Evolutionary conservation across 2,113 vertebrate species (phyloP).

Genomic region (Baryphthengus martii): DNA sequence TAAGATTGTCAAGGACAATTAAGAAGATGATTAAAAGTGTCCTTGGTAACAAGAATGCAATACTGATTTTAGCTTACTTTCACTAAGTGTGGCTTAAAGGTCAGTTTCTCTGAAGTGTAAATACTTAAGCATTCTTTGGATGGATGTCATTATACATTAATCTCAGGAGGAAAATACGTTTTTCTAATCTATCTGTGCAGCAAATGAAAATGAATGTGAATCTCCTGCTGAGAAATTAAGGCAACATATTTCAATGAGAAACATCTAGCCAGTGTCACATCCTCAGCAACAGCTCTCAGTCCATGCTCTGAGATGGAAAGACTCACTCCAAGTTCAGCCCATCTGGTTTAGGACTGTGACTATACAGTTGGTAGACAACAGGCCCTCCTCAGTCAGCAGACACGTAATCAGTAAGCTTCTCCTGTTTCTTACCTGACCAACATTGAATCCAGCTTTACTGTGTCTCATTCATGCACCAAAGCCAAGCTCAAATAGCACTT

Average conservation of each 20-base stretch:
- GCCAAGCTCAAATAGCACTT: neutral
- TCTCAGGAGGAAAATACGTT: conserved; percentile 28
- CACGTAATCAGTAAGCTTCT: neutral
- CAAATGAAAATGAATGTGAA: conserved; percentile 31
- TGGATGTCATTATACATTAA: conserved; percentile 66
- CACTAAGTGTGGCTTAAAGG: conserved; percentile 77
- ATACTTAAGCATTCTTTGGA: conserved; percentile 71
- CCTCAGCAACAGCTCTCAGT: neutral
- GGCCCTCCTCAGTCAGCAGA: neutral
- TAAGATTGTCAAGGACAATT: conserved; percentile 81
- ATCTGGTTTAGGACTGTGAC: neutral
- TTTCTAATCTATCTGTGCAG: conserved; percentile 30
- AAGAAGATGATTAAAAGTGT: conserved; percentile 80
- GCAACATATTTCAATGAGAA: neutral
- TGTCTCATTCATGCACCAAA: neutral
- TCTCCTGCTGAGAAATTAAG: conserved; percentile 7
- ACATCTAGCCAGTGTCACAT: neutral
- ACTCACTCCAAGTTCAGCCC: neutral
- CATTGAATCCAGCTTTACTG: neutral
- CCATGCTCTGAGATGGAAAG: neutral
- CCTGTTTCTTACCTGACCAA: neutral
- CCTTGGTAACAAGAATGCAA: conserved; percentile 81
- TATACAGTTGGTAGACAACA: neutral
- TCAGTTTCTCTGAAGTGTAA: conserved; percentile 79
- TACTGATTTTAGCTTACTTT: conserved; percentile 75